A percentile compares a stretch with the other conserved stretches of the same genome.
These are phyloP conservation scores for Gambelia wislizenii DNA, from an alignment of 2,797 vertebrate species.

Conservation along the genomic window DNA sequence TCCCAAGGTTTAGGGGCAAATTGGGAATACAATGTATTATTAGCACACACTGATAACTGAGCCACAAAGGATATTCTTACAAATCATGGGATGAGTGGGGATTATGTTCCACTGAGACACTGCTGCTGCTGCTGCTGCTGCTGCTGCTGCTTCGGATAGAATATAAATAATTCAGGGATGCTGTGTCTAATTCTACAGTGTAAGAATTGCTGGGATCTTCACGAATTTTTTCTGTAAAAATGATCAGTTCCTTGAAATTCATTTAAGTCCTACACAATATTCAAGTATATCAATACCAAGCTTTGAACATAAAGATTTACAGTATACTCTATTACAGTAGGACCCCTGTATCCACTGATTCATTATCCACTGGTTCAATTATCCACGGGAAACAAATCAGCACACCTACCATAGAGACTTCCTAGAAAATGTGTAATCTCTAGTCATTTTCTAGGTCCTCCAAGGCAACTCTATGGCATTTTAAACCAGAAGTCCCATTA, in stretches of 20 bases:
- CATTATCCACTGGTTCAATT: too few relatives aligned
- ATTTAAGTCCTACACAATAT: conserved; percentile 1
- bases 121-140: background rate
- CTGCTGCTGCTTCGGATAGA: background rate
- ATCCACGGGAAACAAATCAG: too few relatives aligned
- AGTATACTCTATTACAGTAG: background rate
- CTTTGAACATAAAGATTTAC: background rate
- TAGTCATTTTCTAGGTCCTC: too few relatives aligned
- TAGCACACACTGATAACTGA: conserved; percentile 35
- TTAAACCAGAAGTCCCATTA: too few relatives aligned
- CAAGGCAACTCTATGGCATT: too few relatives aligned
- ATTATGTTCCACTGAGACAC: conserved; percentile 53
- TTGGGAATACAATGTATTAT: conserved; percentile 8
- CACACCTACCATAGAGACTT: too few relatives aligned
- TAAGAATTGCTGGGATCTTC: conserved; percentile 34
- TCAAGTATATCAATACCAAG: background rate
- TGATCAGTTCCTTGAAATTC: background rate
- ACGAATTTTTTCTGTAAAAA: background rate
- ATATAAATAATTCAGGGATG: conserved; percentile 43
- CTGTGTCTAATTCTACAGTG: conserved; percentile 25
- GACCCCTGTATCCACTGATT: too few relatives aligned
- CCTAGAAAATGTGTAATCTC: too few relatives aligned
- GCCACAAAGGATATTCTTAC: conserved; percentile 19
- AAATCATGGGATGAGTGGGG: conserved; percentile 9
- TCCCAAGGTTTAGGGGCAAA: conserved; percentile 49